Conservation (phyloP, 2,888 invertebrate species). For the Diaphora mendica region DNA sequence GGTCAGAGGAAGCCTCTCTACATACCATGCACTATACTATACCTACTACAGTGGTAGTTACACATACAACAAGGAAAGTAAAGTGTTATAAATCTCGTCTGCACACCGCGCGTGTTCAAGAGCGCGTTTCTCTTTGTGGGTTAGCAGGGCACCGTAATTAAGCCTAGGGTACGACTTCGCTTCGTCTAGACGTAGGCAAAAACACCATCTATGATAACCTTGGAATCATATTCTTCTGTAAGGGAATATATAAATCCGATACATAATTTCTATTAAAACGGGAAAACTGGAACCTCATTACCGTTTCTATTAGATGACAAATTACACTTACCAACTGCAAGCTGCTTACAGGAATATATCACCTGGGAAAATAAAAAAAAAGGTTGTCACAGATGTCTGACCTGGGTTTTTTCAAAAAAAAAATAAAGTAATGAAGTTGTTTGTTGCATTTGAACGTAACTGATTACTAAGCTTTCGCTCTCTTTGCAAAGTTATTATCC, state of each 20-base stretch:
- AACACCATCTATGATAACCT: slow-evolving; percentile 13
- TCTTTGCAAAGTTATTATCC: neutral
- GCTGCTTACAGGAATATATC: slow-evolving; percentile 39
- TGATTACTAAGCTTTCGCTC: neutral
- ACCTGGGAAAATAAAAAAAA: slow-evolving; percentile 53
- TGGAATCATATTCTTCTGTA: slow-evolving; percentile 3
- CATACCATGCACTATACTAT: no score
- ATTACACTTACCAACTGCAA: slow-evolving; percentile 59
- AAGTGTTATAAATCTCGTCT: neutral
- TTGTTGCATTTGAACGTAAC: no score
- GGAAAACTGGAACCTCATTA: neutral
- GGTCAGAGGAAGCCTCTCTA: no score
- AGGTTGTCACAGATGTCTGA: slow-evolving; percentile 1
- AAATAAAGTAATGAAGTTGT: neutral
- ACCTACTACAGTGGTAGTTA: no score
- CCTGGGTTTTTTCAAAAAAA: no score
- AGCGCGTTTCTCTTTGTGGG: slow-evolving; percentile 40
- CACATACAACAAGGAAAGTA: slow-evolving; percentile 6
- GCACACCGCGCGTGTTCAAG: slow-evolving; percentile 48
- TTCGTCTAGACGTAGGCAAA: slow-evolving; percentile 28
- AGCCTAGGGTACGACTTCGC: slow-evolving; percentile 15
- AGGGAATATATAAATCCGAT: neutral
- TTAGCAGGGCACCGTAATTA: slow-evolving; percentile 46
- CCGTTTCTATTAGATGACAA: neutral
- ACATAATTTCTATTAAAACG: slow-evolving; percentile 8